phyloP scores from a whole-genome alignment of 2,797 vertebrate species.

The Pantherophis alleghaniensis region DNA sequence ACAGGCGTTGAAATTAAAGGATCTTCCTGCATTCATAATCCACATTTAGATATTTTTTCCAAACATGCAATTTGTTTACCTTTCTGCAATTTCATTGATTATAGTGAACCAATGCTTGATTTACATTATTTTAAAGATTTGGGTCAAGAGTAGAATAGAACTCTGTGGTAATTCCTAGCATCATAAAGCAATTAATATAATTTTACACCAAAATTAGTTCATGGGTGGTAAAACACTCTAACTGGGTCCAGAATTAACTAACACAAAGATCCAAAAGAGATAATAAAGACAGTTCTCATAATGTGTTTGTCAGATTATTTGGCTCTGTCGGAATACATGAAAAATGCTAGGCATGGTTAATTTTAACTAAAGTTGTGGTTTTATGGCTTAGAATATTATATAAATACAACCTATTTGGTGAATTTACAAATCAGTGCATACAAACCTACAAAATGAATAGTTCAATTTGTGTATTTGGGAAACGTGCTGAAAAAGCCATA shows the following conservation, averaged over 20 bases:
- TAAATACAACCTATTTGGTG: background rate
- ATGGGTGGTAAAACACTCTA: conserved; percentile 19
- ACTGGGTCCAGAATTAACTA: background rate
- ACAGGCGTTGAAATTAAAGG: background rate
- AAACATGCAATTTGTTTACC: background rate
- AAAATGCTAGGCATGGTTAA: background rate
- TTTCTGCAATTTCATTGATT: fast-evolving
- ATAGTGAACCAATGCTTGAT: conserved; percentile 3
- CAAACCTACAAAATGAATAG: background rate
- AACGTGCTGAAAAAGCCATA: background rate
- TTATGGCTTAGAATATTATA: background rate
- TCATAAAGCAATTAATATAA: conserved; percentile 62
- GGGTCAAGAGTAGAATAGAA: background rate
- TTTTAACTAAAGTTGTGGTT: background rate
- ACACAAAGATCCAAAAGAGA: background rate
- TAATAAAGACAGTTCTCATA: background rate
- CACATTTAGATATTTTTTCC: background rate
- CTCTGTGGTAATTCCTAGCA: background rate
- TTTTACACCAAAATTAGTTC: conserved; percentile 41
- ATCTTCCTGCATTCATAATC: background rate
- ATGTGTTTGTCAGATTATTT: background rate
- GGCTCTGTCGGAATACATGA: background rate
- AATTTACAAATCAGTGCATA: background rate
- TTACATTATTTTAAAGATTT: background rate
- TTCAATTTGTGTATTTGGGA: background rate